Evolutionary conservation across 2,797 vertebrate genomes (phyloP).

Genomic region (Otolemur crassicaudatus): DNA sequence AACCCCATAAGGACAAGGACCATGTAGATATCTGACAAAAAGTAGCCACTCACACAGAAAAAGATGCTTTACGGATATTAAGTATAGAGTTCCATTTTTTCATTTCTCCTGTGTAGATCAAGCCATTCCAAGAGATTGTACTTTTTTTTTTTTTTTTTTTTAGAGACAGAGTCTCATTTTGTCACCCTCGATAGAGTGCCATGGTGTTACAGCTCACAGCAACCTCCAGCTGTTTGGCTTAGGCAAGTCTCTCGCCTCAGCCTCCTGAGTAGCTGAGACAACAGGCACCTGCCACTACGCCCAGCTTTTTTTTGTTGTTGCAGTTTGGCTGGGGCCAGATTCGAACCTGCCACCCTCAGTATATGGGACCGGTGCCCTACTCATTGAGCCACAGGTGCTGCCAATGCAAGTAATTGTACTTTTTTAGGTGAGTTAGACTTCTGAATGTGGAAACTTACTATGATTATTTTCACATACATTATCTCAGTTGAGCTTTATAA

Average conservation of each 20-base stretch:
- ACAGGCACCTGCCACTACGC: no score
- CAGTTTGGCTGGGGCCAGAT: no score
- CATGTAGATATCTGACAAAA: not conserved
- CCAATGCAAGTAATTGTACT: not conserved
- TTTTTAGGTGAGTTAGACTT: slow-evolving; percentile 33
- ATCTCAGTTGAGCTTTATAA: slow-evolving; percentile 35
- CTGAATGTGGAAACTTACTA: slow-evolving; percentile 27
- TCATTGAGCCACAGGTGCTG: no score
- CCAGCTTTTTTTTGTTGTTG: no score
- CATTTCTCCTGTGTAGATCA: slow-evolving; percentile 36
- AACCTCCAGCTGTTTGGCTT: no score
- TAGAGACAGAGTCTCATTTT: not conserved
- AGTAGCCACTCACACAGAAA: not conserved
- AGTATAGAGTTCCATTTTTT: slow-evolving; percentile 10
- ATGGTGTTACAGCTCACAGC: no score
- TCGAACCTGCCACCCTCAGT: no score
- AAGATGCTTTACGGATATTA: slow-evolving; percentile 21
- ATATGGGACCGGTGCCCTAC: no score
- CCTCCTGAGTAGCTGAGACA: no score
- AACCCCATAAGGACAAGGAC: not conserved
- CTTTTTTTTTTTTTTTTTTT: slow-evolving; percentile 14
- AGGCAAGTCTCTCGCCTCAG: no score
- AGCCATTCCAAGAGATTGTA: not conserved
- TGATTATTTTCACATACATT: slow-evolving; percentile 4
- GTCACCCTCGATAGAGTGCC: no score